Percentiles rank a stretch among this genome's conserved stretches.
These are phyloP conservation scores for Oscheius myriophilus DNA, from an alignment of 2,888 invertebrate genomes.

Conservation along the genomic window DNA sequence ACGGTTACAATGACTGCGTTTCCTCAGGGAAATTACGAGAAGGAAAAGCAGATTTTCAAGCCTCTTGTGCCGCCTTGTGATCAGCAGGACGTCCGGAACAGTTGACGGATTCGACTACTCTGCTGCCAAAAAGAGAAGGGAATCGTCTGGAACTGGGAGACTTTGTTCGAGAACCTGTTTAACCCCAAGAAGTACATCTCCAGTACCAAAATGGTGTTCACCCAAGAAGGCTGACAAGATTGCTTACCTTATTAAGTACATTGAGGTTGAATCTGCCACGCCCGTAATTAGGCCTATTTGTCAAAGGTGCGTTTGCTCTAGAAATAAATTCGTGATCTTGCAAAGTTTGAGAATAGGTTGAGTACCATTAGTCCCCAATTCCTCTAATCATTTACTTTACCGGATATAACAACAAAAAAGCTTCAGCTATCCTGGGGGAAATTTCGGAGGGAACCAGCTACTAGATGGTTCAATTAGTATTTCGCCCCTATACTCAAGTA, in stretches of 20 bases:
- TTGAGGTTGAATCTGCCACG: constrained; percentile 59
- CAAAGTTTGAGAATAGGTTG: too few species aligned
- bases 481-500: too few species aligned
- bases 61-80: constrained; percentile 94
- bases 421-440: too few species aligned
- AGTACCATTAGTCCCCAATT: too few species aligned
- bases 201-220: constrained; percentile 99
- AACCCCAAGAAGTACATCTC: constrained; percentile 90
- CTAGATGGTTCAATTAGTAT: too few species aligned
- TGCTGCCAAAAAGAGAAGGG: constrained; percentile 80
- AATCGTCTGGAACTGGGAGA: constrained; percentile 92
- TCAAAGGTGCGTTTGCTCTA: constrained; percentile 9
- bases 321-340: constrained; percentile 16
- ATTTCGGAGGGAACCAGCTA: too few species aligned
- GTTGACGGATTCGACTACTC: constrained; percentile 78
- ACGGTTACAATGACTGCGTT: constrained; percentile 64
- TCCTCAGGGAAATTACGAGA: constrained; percentile 85
- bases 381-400: too few species aligned
- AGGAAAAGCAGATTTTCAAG: constrained; percentile 97
- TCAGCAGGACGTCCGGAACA: constrained; percentile 94
- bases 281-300: constrained; percentile 26
- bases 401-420: too few species aligned
- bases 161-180: constrained; percentile 92
- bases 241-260: constrained; percentile 77
- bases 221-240: constrained; percentile 95